A percentile compares a stretch with the other conserved stretches of the same genome.
Evolutionary conservation across 1,140 invertebrate genomes (phyloP).

Genomic region (Brachionus calyciflorus): DNA sequence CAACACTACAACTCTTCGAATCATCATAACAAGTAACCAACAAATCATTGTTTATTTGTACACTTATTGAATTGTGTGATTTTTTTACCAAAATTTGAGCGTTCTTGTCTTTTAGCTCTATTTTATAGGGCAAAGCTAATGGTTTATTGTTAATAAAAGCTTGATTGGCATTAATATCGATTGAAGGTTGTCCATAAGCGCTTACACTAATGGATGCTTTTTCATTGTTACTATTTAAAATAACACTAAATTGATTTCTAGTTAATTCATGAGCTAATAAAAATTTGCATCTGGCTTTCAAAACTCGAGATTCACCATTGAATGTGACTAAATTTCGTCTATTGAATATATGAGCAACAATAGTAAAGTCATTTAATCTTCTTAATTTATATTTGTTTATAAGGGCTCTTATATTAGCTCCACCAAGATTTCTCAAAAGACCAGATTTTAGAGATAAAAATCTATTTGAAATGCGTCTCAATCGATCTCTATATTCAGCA

Average conservation of each 20-base stretch:
- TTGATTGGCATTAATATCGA: neutral
- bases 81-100: neutral
- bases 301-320: neutral
- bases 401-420: neutral
- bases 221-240: slow-evolving; percentile 18
- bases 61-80: neutral
- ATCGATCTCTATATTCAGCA: slow-evolving; percentile 33
- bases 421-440: neutral
- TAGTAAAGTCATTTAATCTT: neutral
- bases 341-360: slow-evolving; percentile 21
- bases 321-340: slow-evolving; percentile 23
- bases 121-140: neutral
- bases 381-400: slow-evolving; percentile 42
- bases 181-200: neutral
- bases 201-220: neutral
- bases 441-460: neutral
- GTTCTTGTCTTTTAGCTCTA: neutral
- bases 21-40: slow-evolving; percentile 33
- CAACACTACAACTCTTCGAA: slow-evolving; percentile 40
- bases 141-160: slow-evolving; percentile 8
- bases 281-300: slow-evolving; percentile 16
- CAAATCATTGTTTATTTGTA: slow-evolving; percentile 22
- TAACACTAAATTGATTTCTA: slow-evolving; percentile 31
- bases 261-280: slow-evolving; percentile 16
- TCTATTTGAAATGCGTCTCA: slow-evolving; percentile 9